Evolutionary conservation across 2,113 vertebrate species (phyloP), one percentile per base, ranked within the genome.

Genomic region (Heliornis fulica): DNA sequence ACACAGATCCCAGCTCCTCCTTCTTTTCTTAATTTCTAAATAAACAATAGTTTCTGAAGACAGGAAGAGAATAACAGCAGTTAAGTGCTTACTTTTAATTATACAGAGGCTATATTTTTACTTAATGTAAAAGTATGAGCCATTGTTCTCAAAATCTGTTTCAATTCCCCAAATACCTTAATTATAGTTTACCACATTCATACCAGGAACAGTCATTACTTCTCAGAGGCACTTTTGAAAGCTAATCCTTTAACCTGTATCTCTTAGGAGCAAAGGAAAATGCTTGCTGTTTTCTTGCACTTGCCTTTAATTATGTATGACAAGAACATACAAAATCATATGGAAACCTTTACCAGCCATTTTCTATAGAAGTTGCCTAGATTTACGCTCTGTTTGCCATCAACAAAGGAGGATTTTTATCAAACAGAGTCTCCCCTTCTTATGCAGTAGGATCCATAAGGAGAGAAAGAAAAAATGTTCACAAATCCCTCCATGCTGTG

Each of bases 21-120:
- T 61, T 66, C 60, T 43, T 72, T 84, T n/a, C 29, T 80, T 83
- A 21, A 61, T 11, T 95, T 80, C 64, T 72, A 95, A 94, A 83
- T 64, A 96, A 94, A 91, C 54, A 95, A 69, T 57, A 85, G 59
- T 10, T 91, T 94, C 83, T 54, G 40, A 61, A 90, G 82, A 75
- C 43, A 89, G 32, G 31, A 83, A 86, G 19, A 85, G 40, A 96
- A 72, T 65, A 96, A 77, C 7, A 60, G 15, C 69, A 94, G 65
- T 75, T 85, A 85, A 83, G n/a, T 8, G 2, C 46, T 94, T 89
- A 68, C 45, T 88, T 92, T 91, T 86, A 93, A 93, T 95, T 96
- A 83, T 66, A 66, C 41, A 51, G 48, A 75, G 72, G 18, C 6
- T 92, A 76, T 68, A 70, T 75, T 90, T 65, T 81, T 87, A 76